Conservation (phyloP, 2,113 vertebrate species). For the cat (Felis catus) region F.catus_Fca126_mat1.0 CM031414.1:49668501-49669000, state of each 20-base stretch:
- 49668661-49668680: background rate
- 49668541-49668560: background rate
- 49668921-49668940: conserved; percentile 89
- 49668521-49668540: background rate
- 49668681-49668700: background rate
- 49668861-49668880: conserved; percentile 92
- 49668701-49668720: background rate
- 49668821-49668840: background rate
- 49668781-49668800: background rate
- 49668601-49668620: background rate
- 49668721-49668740: background rate
- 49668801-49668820: background rate
- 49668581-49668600: background rate
- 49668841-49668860: background rate
- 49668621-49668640: background rate
- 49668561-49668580: background rate
- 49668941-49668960: conserved; percentile 94
- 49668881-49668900: conserved; percentile 93
- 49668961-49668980: conserved; percentile 89
- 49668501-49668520: background rate
- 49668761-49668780: background rate
- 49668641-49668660: background rate
- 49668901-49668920: conserved; percentile 97
- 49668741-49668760: background rate
- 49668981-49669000: background rate